phyloP scores from a whole-genome alignment of 2,888 invertebrate genomes.

The Stomorhina lunata region DNA sequence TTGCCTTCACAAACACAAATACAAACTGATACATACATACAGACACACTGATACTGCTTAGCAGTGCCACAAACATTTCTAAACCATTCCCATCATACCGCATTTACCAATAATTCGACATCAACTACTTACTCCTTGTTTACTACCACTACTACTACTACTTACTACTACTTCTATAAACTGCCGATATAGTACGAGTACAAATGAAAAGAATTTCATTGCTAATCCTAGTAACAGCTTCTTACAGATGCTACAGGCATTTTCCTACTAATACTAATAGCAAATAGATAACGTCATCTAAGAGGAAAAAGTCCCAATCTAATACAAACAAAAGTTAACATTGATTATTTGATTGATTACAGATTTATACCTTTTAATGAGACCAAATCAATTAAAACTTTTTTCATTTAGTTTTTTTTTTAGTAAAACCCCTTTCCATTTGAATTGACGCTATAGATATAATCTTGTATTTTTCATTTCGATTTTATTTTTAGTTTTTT shows the following conservation, averaged over 20 bases:
- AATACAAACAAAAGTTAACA: too few species aligned
- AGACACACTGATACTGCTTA: background rate
- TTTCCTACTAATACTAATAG: too few species aligned
- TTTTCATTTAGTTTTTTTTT: slow-evolving; percentile 30
- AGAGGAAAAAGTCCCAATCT: too few species aligned
- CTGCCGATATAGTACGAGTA: background rate
- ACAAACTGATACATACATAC: background rate
- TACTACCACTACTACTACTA: background rate
- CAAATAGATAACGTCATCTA: too few species aligned
- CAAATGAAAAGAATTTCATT: slow-evolving; percentile 26
- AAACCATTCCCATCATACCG: background rate
- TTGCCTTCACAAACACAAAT: background rate
- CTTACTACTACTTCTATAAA: too few species aligned
- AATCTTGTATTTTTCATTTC: background rate
- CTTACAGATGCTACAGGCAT: slow-evolving; percentile 57
- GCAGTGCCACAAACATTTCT: slow-evolving; percentile 1
- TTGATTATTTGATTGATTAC: too few species aligned
- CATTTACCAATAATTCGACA: slow-evolving; percentile 24
- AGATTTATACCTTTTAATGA: too few species aligned
- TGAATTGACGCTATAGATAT: background rate
- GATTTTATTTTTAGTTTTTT: too few species aligned
- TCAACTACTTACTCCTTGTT: too few species aligned
- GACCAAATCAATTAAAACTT: too few species aligned
- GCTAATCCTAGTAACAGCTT: slow-evolving; percentile 46
- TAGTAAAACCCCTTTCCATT: slow-evolving; percentile 5